Base-by-base conservation (phyloP, 2,888 invertebrate genomes). In the Axea sp. region DNA sequence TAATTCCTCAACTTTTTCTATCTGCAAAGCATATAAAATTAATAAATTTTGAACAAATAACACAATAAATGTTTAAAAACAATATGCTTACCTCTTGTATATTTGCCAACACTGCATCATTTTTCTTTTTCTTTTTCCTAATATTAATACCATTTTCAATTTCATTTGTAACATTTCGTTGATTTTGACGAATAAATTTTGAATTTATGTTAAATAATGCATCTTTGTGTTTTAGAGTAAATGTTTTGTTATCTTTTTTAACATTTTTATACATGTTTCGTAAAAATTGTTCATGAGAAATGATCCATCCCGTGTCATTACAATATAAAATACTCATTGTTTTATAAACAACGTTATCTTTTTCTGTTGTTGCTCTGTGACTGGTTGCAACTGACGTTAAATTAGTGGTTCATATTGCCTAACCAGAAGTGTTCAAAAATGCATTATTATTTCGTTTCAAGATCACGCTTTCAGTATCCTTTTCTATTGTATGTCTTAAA, bases 211-310 rank as follows among this genome's bases (percentile, higher is more conserved):
- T 80, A 78, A 90, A 91, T 39, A 90, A 80, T 24, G 83, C 79
- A 24, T 86, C 76, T 41, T 88, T 86, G 41, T 89, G 82, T 74
- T 81, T 77, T 14, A 87, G 82, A 39, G 77, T 76, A 31, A 75
- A 76, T 3, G 55, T 53, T 33, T 62, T 47, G 12, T 77, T 55
- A 1, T 80, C 73, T 26, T 82, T 75, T 51, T 80, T 72, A n/a
- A 89, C 86, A 30, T 80, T 78, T 67, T 82, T 79, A 75, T 90
- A 90, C 45, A 89, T 81, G 45, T 86, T 81, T 67, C 89, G 83
- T 4, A 90, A 82, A 78, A 88, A 89, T 24, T 86, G 76, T 74
- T 88, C 82, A 78, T 90, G 90, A 6, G 90, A 90, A 77, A 91
- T 83, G 30, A 90, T 86, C 86, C 88, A 89, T 14, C 90, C 90